Conservation (phyloP, 2,113 vertebrate genomes). For the Riparia riparia region DNA sequence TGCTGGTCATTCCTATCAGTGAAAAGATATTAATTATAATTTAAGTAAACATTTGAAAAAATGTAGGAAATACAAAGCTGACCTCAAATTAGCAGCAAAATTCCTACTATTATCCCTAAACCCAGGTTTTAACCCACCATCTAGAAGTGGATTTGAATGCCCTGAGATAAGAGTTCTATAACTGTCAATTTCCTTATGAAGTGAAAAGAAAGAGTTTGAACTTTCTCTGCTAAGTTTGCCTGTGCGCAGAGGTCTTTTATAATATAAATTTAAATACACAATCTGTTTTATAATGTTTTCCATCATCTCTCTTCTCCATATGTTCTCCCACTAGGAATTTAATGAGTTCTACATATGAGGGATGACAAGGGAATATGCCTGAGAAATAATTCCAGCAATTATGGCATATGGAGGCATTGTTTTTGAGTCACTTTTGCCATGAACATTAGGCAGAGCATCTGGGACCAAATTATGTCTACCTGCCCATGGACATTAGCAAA, state of each 20-base stretch:
- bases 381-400: slow-evolving; percentile 71
- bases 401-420: slow-evolving; percentile 67
- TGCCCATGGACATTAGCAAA: slow-evolving; percentile 53
- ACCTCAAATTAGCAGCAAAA: background rate
- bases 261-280: slow-evolving; percentile 61
- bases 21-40: background rate
- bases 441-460: slow-evolving; percentile 56
- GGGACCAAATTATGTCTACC: slow-evolving; percentile 61
- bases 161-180: background rate
- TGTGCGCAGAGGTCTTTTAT: slow-evolving; percentile 59
- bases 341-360: slow-evolving; percentile 75
- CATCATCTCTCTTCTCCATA: slow-evolving; percentile 71
- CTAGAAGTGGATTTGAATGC: background rate
- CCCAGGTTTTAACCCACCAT: background rate
- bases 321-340: slow-evolving; percentile 78
- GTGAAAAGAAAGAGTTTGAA: background rate
- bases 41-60: background rate
- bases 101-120: background rate
- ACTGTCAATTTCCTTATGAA: background rate
- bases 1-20: background rate
- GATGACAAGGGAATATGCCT: slow-evolving; percentile 71
- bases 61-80: background rate
- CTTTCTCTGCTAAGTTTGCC: slow-evolving; percentile 13
- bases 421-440: slow-evolving; percentile 65
- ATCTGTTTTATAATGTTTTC: slow-evolving; percentile 58